A percentile compares a stretch with the other conserved stretches of the same genome.
These are phyloP conservation scores for Pangasius djambal DNA, from an alignment of 2,797 vertebrate species.

Conservation along the genomic window DNA sequence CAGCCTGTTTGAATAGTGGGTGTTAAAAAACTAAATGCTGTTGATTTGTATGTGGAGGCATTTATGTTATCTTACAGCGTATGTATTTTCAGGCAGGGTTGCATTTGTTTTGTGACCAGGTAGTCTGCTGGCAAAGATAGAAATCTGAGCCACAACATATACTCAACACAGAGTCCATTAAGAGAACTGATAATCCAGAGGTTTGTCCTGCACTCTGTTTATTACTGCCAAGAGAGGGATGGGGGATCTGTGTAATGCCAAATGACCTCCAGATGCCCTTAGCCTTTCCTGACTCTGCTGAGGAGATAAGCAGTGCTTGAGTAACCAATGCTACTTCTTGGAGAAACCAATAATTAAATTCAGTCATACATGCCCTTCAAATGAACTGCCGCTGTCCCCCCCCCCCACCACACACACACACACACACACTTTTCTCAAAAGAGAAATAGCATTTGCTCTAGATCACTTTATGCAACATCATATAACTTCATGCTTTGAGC, in stretches of 20 bases:
- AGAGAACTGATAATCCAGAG: constrained; percentile 56
- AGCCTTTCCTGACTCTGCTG: constrained; percentile 55
- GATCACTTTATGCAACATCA: constrained; percentile 38
- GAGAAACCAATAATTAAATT: constrained; percentile 74
- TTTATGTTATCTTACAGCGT: constrained; percentile 11
- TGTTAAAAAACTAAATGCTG: constrained; percentile 16
- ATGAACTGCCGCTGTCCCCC: constrained; percentile 63
- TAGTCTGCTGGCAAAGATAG: constrained; percentile 1
- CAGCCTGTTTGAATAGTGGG: constrained; percentile 23
- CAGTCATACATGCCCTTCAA: constrained; percentile 60
- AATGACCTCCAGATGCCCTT: constrained; percentile 70
- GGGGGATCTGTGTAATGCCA: constrained; percentile 56
- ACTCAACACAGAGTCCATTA: constrained; percentile 19
- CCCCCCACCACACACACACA: background rate
- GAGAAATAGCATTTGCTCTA: constrained; percentile 31
- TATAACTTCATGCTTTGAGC: constrained; percentile 19
- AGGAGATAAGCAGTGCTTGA: constrained; percentile 61
- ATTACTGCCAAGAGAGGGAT: constrained; percentile 51
- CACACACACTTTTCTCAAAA: constrained; percentile 25
- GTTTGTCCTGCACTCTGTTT: constrained; percentile 60
- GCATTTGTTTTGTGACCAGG: background rate
- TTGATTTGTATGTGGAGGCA: constrained; percentile 13
- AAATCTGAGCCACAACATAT: constrained; percentile 10
- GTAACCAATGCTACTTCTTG: constrained; percentile 69
- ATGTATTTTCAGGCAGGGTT: background rate